A percentile compares a stretch with the other conserved stretches of the same genome.
Evolutionary conservation across 1,140 invertebrate genomes (phyloP).

Genomic region (Cotesia glomerata): DNA sequence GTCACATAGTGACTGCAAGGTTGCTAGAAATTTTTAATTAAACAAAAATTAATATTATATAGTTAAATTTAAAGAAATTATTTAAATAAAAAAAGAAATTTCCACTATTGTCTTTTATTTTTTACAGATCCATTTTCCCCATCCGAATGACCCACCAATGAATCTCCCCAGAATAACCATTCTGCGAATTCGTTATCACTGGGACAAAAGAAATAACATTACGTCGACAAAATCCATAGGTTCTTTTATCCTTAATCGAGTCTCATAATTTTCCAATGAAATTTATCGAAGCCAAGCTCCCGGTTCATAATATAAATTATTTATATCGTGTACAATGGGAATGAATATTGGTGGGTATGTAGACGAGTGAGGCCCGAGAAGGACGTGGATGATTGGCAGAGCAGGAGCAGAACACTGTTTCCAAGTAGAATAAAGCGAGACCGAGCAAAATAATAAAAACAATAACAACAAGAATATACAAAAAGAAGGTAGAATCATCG

Average conservation of each 20-base stretch:
- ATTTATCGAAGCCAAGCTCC: slow-evolving; percentile 10
- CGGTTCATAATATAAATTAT: slow-evolving; percentile 18
- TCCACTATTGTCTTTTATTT: too few relatives aligned
- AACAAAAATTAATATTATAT: too few relatives aligned
- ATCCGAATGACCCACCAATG: too few relatives aligned
- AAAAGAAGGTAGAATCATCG: slow-evolving; percentile 6
- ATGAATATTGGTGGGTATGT: slow-evolving; percentile 31
- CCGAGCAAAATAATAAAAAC: neutral
- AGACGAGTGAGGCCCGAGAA: neutral
- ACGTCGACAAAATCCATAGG: slow-evolving; percentile 1
- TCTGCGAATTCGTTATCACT: slow-evolving; percentile 24
- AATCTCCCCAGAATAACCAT: slow-evolving; percentile 3
- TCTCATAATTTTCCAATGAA: slow-evolving; percentile 22
- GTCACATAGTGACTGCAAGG: too few relatives aligned
- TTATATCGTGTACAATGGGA: neutral
- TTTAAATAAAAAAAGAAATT: too few relatives aligned
- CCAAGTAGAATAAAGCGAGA: neutral
- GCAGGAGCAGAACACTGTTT: neutral
- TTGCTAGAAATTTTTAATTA: too few relatives aligned
- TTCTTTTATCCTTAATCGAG: slow-evolving; percentile 26
- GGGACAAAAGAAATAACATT: slow-evolving; percentile 15
- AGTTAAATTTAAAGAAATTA: too few relatives aligned
- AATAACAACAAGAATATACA: neutral
- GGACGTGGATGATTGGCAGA: neutral
- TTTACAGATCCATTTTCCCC: too few relatives aligned